These are phyloP conservation scores for Anabacerthia variegaticeps DNA, from an alignment of 2,797 vertebrate genomes.

Conservation along the genomic window DNA sequence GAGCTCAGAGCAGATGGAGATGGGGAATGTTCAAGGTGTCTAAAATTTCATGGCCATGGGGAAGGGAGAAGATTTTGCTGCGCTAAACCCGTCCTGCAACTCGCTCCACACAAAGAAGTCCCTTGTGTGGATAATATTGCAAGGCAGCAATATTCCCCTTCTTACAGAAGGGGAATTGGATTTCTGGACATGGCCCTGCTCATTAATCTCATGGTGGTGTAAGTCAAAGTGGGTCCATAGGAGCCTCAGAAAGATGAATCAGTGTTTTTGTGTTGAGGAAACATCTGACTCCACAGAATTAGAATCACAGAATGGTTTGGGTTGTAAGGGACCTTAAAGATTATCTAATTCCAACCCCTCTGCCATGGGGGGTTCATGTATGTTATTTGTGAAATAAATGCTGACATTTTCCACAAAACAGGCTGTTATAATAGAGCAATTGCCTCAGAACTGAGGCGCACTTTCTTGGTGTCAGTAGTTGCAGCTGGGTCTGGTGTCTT, in stretches of 20 bases:
- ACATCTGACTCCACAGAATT: not conserved
- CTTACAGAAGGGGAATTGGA: fast-evolving
- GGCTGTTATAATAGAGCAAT: not conserved
- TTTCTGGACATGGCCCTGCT: not conserved
- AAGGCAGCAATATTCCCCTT: not conserved
- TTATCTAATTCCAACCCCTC: not conserved
- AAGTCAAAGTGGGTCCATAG: not conserved
- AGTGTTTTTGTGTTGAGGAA: not conserved
- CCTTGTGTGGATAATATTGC: not conserved
- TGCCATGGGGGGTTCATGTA: not conserved
- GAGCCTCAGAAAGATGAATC: not conserved
- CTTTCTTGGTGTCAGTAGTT: not conserved
- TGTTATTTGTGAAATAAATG: not conserved
- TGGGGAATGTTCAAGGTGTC: not conserved
- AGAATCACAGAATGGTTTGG: not conserved
- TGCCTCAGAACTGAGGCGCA: not conserved
- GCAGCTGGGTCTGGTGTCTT: not conserved
- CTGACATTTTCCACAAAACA: not conserved
- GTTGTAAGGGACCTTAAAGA: not conserved
- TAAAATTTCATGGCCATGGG: fast-evolving
- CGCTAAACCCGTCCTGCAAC: not conserved
- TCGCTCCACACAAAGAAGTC: not conserved
- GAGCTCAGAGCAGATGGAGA: not conserved
- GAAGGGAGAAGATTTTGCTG: not conserved
- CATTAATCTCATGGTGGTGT: fast-evolving